Percentiles rank a stretch among this genome's conserved stretches.
These are phyloP conservation scores for Lophotis ruficrista DNA, from an alignment of 2,113 vertebrate genomes.

Conservation along the genomic window DNA sequence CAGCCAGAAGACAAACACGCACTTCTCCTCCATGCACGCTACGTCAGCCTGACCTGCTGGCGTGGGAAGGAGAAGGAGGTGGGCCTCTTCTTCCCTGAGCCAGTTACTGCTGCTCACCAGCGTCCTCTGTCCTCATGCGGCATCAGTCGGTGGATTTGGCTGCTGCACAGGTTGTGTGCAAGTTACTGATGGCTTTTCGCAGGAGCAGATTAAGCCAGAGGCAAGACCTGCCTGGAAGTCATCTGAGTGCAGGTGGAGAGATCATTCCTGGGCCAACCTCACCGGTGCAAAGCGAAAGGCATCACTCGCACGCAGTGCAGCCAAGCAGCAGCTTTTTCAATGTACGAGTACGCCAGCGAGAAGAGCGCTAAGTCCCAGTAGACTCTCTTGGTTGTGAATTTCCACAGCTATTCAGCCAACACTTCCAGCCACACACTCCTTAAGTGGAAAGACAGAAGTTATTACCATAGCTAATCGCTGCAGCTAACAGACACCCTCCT, in stretches of 20 bases:
- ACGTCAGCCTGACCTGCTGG: neutral
- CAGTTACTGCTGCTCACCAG: neutral
- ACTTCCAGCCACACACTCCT: neutral
- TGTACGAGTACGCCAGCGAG: rapidly evolving
- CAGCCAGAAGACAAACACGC: neutral
- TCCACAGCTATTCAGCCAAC: neutral
- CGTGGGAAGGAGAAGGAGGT: neutral
- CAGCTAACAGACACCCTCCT: neutral
- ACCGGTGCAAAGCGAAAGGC: neutral
- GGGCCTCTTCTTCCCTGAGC: neutral
- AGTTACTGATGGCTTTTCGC: no score
- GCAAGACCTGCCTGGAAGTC: neutral
- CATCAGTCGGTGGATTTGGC: neutral
- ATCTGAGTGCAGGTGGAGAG: neutral
- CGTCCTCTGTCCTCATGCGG: rapidly evolving
- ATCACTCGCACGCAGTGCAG: rapidly evolving
- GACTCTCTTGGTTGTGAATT: neutral
- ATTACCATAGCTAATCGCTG: neutral
- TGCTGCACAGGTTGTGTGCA: neutral
- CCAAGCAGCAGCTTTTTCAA: neutral
- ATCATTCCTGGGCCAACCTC: neutral
- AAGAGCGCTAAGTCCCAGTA: neutral
- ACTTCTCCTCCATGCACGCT: neutral
- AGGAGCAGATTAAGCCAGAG: neutral
- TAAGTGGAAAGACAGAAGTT: neutral